A percentile compares a stretch with the other conserved stretches of the same genome.
phyloP scores from a whole-genome alignment of 2,888 invertebrate genomes.

The Plemyria rubiginata region DNA sequence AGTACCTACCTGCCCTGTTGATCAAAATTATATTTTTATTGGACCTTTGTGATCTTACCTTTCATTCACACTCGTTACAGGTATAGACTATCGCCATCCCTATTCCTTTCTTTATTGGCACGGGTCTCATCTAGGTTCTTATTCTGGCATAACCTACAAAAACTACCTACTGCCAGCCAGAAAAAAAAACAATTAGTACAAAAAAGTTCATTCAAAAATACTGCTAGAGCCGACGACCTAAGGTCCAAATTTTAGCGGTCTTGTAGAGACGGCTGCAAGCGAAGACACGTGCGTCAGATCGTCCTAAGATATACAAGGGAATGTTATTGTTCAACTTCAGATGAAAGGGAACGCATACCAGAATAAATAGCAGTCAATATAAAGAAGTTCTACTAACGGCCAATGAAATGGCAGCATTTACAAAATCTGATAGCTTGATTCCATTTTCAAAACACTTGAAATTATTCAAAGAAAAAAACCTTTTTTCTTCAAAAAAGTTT shows the following conservation, averaged over 20 bases:
- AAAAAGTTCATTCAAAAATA: no score
- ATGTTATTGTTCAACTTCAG: constrained; percentile 21
- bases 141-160: no score
- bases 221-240: neutral
- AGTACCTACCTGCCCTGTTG: no score
- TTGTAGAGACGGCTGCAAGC: constrained; percentile 8
- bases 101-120: no score
- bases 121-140: no score
- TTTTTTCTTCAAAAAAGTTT: neutral
- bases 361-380: neutral
- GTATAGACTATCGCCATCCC: no score
- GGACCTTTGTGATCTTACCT: no score
- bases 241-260: neutral
- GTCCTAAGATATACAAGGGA: constrained; percentile 38
- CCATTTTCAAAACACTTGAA: neutral
- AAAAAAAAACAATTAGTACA: no score
- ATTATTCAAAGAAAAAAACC: no score
- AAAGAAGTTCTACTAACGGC: neutral
- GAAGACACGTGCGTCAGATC: constrained; percentile 49
- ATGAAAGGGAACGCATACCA: constrained; percentile 36
- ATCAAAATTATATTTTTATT: no score
- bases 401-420: neutral
- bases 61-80: no score
- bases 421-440: neutral
- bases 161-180: no score